Evolutionary conservation across 2,113 vertebrate genomes (phyloP), one percentile per base, ranked within the genome.

Genomic region (Terrapene triunguis): DNA sequence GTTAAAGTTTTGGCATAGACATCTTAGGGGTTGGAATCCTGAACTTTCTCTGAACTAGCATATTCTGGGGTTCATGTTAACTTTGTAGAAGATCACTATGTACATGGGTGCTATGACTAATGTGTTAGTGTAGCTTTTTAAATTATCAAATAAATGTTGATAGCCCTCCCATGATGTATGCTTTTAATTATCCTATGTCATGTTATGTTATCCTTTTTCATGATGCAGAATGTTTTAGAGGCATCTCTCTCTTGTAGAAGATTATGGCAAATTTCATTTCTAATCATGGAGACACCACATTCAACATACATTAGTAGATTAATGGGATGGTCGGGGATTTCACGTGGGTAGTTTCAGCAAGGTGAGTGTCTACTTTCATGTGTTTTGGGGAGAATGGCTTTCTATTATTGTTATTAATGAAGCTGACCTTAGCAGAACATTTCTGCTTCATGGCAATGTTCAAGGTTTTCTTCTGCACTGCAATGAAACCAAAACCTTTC

Each of bases 91-190:
- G 4, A 6, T 5, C 4, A 10, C 35, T n/a, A 51, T 6, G 1
- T 38, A 55, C 32, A 0, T 65, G 24, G 1, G 21, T 14, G 24
- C 44, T 54, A 27, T 2, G 42, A 11, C 25, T 32, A 76, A 5
- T 25, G 1, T 0, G 62, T 35, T 65, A 35, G 62, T n/a, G 62
- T 35, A 35, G 32, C 32, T 65, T 65, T 65, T 65, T 65, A 5
- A 65, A 17, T 8, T 35, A 65, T 79, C n/a, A 55, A n/a, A 3
- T 5, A 11, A 19, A 2, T 13, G 19, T 27, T 29, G 6, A 8
- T 55, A n/a, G 62, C 27, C 32, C 62, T 65, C 25, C n/a, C 0
- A 0, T 5, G 24, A 5, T 2, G 5, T 5, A 19, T 17, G 1
- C 10, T 55, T 38, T 35, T 35, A 35, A 65, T 65, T 35, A 65